Conservation (phyloP, 2,888 invertebrate genomes). For the Trichacis sp. region DNA sequence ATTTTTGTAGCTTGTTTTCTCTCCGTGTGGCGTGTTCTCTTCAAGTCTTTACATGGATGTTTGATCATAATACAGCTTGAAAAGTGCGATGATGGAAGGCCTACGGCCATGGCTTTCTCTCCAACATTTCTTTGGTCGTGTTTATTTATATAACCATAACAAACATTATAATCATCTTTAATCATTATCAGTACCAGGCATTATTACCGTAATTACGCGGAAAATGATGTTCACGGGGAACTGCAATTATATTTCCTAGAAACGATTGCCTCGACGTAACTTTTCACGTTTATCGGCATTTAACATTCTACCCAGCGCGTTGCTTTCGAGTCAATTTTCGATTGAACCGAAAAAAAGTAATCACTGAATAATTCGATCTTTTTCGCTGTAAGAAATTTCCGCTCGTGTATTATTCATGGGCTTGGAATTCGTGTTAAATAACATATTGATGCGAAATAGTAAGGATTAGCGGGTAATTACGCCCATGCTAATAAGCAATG, state of each 20-base stretch:
- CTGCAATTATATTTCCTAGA: conserved; percentile 7
- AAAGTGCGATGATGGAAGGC: conserved; percentile 5
- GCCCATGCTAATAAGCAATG: not conserved
- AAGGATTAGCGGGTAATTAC: not conserved
- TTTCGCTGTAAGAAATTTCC: too few relatives aligned
- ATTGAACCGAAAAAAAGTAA: too few relatives aligned
- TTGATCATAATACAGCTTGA: conserved; percentile 2
- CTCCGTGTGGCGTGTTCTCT: not conserved
- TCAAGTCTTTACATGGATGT: conserved; percentile 1
- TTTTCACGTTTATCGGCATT: not conserved
- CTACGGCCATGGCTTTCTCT: conserved; percentile 4
- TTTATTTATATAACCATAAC: conserved; percentile 2
- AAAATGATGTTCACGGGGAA: conserved; percentile 6
- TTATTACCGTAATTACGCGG: conserved; percentile 8
- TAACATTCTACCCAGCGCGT: not conserved
- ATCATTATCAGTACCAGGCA: conserved; percentile 8
- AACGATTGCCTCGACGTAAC: not conserved
- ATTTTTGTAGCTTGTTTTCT: too few relatives aligned
- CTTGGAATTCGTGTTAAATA: not conserved
- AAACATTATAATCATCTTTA: conserved; percentile 12
- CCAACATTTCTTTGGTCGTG: conserved; percentile 5
- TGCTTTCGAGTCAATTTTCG: not conserved
- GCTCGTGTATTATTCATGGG: too few relatives aligned
- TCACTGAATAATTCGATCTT: too few relatives aligned
- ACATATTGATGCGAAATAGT: not conserved